A percentile compares a stretch with the other conserved stretches of the same genome.
These are phyloP conservation scores for Apamea anceps DNA, from an alignment of 2,888 invertebrate species.

Conservation along the genomic window DNA sequence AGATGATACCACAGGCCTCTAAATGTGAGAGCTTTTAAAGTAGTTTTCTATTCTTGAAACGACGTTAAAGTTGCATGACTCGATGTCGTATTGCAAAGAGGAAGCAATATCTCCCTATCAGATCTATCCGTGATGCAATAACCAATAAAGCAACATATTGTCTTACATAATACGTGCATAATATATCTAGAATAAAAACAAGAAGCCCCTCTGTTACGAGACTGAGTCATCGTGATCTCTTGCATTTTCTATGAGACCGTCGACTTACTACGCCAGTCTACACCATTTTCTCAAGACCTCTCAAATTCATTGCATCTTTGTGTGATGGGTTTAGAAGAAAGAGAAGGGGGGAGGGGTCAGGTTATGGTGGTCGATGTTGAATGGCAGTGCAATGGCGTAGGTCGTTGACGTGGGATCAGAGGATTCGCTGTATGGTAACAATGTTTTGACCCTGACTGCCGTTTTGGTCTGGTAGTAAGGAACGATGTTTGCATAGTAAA, in stretches of 20 bases:
- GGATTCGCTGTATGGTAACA: slow-evolving; percentile 48
- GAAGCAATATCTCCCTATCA: slow-evolving; percentile 42
- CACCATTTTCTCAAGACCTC: slow-evolving; percentile 51
- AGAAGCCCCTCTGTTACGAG: slow-evolving; percentile 38
- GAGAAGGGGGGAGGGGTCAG: slow-evolving; percentile 54
- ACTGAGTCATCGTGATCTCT: slow-evolving; percentile 61
- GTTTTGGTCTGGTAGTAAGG: slow-evolving; percentile 22
- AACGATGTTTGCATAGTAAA: slow-evolving; percentile 19
- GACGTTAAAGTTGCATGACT: slow-evolving; percentile 15
- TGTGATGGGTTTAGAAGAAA: slow-evolving; percentile 7
- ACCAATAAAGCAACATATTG: slow-evolving; percentile 36
- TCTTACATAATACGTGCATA: slow-evolving; percentile 52
- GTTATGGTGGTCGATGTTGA: slow-evolving; percentile 62
- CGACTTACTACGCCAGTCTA: slow-evolving; percentile 38
- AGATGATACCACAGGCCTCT: not conserved
- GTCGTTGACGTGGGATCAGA: slow-evolving; percentile 71
- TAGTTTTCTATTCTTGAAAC: not conserved
- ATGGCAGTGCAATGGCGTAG: slow-evolving; percentile 69
- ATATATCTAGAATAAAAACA: slow-evolving; percentile 47
- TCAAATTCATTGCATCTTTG: slow-evolving; percentile 43
- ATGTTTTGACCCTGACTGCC: slow-evolving; percentile 40
- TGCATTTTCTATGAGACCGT: slow-evolving; percentile 69
- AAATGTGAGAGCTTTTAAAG: not conserved
- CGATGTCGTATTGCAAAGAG: slow-evolving; percentile 24
- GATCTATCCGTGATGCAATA: slow-evolving; percentile 44